Evolutionary conservation across 2,797 vertebrate genomes (phyloP), one percentile per base, ranked within the genome.

Genomic region (Octomys mimax): DNA sequence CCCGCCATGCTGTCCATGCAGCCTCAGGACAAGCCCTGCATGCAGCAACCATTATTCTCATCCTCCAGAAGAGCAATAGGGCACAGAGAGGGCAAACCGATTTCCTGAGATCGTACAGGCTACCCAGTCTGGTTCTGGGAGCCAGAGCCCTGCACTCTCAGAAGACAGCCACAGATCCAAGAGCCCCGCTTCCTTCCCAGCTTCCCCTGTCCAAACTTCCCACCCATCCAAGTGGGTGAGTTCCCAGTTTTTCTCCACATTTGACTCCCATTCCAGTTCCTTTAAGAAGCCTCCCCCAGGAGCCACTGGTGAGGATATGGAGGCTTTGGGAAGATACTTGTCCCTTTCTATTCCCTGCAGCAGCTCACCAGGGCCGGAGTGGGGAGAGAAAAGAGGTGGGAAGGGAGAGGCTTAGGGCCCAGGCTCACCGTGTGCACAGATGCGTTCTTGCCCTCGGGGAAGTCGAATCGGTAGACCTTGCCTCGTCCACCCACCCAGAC

Each of bases 401-500:
- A 19, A 26, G 49, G 36, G 39, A 18, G 31, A 6, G 13, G 42
- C 12, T 12, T 59, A 11, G 52, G 54, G 12, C 11, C 83, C 46
- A 33, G 52, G 95, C 97, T 98, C 86, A 98, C 97, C 96, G 22
- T 96, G 33, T 1, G 89, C 75, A 95, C 0, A 0, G 85, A 93
- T 28, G 77, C 89, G 2, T 87, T 97, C 89, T 96, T 96, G 96
- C 94, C 95, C 91, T 18, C 95, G 1, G 0, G 95, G 75, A 99
- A 99, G 96, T 98, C 68, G 0, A 98, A 95, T 95, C 83, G 95
- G 80, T 98, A 99, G 93, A 99, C 98, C 87, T 81, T 98, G 19
- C 97, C 96, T 24, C 98, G 97, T 33, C 98, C 98, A 1, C 98
- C 98, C 0, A 99, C 3, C 16, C 97, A 98, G 42, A 99, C 90